Conservation (phyloP, 2,888 invertebrate species). For the Steinernema hermaphroditum region DNA sequence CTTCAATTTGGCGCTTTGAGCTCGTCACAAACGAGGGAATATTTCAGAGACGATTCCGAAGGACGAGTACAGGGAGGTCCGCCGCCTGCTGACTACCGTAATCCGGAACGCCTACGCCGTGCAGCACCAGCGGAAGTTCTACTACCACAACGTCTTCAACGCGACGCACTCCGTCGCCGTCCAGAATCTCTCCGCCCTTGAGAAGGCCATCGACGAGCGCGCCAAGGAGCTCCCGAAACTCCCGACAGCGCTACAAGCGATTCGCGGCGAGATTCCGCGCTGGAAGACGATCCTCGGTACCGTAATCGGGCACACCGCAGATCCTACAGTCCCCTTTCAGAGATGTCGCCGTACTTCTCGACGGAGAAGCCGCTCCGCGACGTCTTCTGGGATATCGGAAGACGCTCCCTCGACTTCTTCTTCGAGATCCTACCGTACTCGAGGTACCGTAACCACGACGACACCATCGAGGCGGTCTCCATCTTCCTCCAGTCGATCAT, state of each 20-base stretch:
- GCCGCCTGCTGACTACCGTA: conserved; percentile 23
- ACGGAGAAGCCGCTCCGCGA: conserved; percentile 21
- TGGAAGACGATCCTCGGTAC: conserved; percentile 20
- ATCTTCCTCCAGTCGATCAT: conserved; percentile 25
- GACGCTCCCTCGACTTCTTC: conserved; percentile 14
- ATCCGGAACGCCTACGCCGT: conserved; percentile 24
- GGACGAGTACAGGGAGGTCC: conserved; percentile 25
- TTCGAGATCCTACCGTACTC: conserved; percentile 25
- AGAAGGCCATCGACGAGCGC: not conserved
- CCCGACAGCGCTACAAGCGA: not conserved
- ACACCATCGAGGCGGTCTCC: conserved; percentile 14
- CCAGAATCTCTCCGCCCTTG: not conserved
- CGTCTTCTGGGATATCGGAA: conserved; percentile 15
- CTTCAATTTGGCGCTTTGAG: no score
- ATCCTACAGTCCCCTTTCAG: not conserved
- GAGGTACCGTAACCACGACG: conserved; percentile 25
- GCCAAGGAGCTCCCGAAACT: not conserved
- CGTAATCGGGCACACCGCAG: not conserved
- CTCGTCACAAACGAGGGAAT: no score
- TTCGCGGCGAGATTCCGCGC: conserved; percentile 14
- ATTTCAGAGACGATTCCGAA: not conserved
- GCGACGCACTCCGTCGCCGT: conserved; percentile 7
- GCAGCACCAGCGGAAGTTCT: conserved; percentile 23
- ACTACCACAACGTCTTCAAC: conserved; percentile 24
- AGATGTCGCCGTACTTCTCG: conserved; percentile 23